Evolutionary conservation across 2,888 invertebrate genomes (phyloP), one percentile per base, ranked within the genome.

Genomic region (Autographa pulchrina): DNA sequence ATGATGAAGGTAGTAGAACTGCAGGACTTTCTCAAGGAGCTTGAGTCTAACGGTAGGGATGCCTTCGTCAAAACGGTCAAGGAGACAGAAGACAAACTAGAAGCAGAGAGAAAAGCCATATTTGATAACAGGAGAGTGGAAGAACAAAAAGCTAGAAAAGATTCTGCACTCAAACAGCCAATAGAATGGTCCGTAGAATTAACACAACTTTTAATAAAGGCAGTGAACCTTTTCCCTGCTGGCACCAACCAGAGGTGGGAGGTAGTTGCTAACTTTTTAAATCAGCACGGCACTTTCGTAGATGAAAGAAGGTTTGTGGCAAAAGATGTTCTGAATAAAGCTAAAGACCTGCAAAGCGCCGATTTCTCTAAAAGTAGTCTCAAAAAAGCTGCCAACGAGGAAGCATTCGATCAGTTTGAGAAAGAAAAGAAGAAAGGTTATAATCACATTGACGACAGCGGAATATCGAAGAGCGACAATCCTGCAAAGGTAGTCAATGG

Each of bases 211-310:
- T 96, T 99, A 4, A 99, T 99, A 66, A 99, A 99, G 93, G 99
- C 99, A 25, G 99, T 99, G 0, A 99, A 99, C 93, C 93, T 99
- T 6, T 99, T 99, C 91, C 99, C 99, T 0, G 99, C 99, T 8
- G 99, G 95, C 14, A 99, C 99, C 0, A 98, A 97, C 87, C 98
- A 99, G 89, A 96, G 99, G 86, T 98, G 98, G 98, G 99, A 99
- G 62, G 99, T 99, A 0, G 99, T 99, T 6, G 98, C 99, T 0
- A 98, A 98, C 89, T 99, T 99, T 90, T 97, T 99, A 68, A 99
- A 99, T 92, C 99, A 99, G 87, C 98, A 98, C 83, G 97, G 97
- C 85, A 97, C 95, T 32, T 97, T 96, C 71, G 88, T 90, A 38
- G 95, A 96, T 71, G 96, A 96, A 0, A 96, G 96, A 68, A 96